Percentiles rank a stretch among this genome's conserved stretches.
Evolutionary conservation across 2,888 invertebrate species (phyloP).

Genomic region (Athrips mouffetella): DNA sequence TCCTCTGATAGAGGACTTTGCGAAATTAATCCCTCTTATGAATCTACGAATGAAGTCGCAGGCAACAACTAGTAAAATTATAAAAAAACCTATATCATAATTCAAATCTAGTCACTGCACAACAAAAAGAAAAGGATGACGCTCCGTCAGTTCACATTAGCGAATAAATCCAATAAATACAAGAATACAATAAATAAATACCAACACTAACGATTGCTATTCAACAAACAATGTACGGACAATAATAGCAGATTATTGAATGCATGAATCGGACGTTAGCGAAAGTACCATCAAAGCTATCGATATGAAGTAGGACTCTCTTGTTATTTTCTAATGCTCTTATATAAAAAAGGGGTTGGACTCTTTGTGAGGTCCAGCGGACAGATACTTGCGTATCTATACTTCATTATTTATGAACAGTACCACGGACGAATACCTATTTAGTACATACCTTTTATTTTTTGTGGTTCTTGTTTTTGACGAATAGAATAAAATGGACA

Average conservation of each 20-base stretch:
- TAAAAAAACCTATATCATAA: no score
- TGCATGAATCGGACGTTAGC: conserved; percentile 35
- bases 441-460: no score
- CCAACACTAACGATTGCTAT: conserved; percentile 72
- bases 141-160: conserved; percentile 38
- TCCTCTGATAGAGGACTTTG: no score
- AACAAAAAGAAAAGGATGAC: conserved; percentile 53
- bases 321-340: background rate
- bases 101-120: conserved; percentile 23
- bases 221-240: conserved; percentile 43
- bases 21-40: no score
- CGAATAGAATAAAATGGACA: no score
- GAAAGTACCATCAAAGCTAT: conserved; percentile 28
- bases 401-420: no score
- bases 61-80: no score
- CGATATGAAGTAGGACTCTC: background rate
- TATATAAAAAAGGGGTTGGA: background rate
- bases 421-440: no score
- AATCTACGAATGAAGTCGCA: no score
- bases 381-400: no score
- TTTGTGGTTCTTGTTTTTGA: no score
- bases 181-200: conserved; percentile 32
- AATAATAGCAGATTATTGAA: conserved; percentile 16
- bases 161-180: conserved; percentile 44
- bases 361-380: conserved; percentile 7